Evolutionary conservation across 1,140 invertebrate genomes (phyloP).

Genomic region (Glomeris maerens): DNA sequence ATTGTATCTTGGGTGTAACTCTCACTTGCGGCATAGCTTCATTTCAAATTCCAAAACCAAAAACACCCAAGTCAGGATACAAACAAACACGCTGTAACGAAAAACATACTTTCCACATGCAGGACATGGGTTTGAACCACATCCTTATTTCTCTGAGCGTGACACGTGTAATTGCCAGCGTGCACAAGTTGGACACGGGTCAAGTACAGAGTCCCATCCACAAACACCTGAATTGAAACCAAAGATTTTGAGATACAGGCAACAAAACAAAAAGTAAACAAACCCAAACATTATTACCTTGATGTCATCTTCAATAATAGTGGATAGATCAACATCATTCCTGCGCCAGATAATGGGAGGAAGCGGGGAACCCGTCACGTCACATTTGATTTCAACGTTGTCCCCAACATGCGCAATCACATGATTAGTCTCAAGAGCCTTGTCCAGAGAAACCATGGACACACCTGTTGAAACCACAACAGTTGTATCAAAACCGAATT

Average conservation of each 20-base stretch:
- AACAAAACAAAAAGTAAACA: background rate
- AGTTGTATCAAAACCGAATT: background rate
- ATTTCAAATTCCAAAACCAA: too few species aligned
- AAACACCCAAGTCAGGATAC: slow-evolving; percentile 3
- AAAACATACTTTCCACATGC: slow-evolving; percentile 55
- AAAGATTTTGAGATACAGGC: background rate
- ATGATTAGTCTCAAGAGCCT: slow-evolving; percentile 53
- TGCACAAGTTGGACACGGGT: slow-evolving; percentile 57
- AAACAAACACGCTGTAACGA: background rate
- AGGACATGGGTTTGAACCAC: slow-evolving; percentile 61
- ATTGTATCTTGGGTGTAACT: slow-evolving; percentile 51
- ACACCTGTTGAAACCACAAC: slow-evolving; percentile 38
- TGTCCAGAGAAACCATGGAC: slow-evolving; percentile 54
- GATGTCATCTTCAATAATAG: slow-evolving; percentile 45
- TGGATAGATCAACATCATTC: slow-evolving; percentile 48
- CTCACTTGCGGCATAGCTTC: slow-evolving; percentile 50
- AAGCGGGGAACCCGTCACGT: slow-evolving; percentile 51
- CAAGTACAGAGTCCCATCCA: slow-evolving; percentile 58
- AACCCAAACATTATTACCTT: slow-evolving; percentile 17
- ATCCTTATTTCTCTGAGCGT: slow-evolving; percentile 55
- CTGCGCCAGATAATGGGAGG: slow-evolving; percentile 57
- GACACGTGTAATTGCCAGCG: slow-evolving; percentile 66
- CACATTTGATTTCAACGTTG: slow-evolving; percentile 66
- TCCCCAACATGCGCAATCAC: slow-evolving; percentile 53
- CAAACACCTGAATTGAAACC: slow-evolving; percentile 42